Conservation (phyloP, 2,888 invertebrate genomes). For the Dicycla oo region DNA sequence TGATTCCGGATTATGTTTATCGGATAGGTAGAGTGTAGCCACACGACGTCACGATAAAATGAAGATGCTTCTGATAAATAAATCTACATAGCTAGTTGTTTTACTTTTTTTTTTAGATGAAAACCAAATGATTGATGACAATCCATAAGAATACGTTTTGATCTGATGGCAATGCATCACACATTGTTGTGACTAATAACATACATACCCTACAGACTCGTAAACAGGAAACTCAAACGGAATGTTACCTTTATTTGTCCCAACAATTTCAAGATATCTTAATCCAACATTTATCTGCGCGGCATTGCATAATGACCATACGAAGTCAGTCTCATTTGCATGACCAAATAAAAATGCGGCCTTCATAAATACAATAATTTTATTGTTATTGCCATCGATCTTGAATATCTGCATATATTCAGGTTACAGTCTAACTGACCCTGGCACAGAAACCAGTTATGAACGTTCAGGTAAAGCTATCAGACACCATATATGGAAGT, state of each 20-base stretch:
- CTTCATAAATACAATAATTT: conserved; percentile 54
- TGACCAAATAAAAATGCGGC: conserved; percentile 32
- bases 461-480: conserved; percentile 29
- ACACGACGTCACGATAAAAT: conserved; percentile 58
- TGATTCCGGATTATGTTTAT: conserved; percentile 67
- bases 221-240: conserved; percentile 1
- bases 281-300: conserved; percentile 41
- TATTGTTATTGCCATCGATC: conserved; percentile 64
- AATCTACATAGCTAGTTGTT: neutral
- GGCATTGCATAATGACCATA: conserved; percentile 45
- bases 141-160: neutral
- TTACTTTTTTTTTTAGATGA: neutral
- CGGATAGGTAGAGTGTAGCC: conserved; percentile 63
- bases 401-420: conserved; percentile 54
- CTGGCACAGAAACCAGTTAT: conserved; percentile 52
- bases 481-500: conserved; percentile 13
- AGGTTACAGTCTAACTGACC: conserved; percentile 44
- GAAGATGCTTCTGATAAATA: conserved; percentile 32
- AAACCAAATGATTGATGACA: neutral
- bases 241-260: conserved; percentile 25
- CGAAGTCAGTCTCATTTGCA: conserved; percentile 34
- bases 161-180: neutral
- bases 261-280: conserved; percentile 28
- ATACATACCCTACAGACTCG: neutral
- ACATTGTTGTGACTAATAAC: neutral